Conservation (phyloP, 2,113 vertebrate species). For the Xyrauchen texanus region DNA sequence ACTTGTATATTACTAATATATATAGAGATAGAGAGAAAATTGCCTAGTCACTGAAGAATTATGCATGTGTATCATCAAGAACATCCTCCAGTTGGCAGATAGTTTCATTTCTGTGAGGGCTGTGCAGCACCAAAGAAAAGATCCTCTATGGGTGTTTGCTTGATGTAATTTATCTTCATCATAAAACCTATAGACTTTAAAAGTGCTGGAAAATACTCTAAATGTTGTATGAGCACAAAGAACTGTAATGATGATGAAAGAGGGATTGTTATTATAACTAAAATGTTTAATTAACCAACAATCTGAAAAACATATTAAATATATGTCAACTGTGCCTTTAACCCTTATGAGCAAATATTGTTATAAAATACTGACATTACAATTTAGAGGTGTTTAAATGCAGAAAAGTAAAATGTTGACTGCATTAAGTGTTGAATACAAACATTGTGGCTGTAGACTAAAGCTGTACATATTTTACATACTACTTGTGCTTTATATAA, state of each 20-base stretch:
- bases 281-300: neutral
- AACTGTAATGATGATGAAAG: neutral
- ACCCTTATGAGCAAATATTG: neutral
- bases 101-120: neutral
- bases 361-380: neutral
- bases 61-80: neutral
- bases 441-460: constrained; percentile 26
- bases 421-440: constrained; percentile 15
- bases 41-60: too few relatives aligned
- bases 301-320: neutral
- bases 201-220: neutral
- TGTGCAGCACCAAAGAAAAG: neutral
- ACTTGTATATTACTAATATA: too few relatives aligned
- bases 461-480: constrained; percentile 48
- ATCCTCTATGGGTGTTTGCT: neutral
- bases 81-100: neutral
- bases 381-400: constrained; percentile 1
- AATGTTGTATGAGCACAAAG: too few relatives aligned
- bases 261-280: neutral
- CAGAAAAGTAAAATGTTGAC: constrained; percentile 5
- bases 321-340: neutral
- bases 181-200: neutral
- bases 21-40: too few relatives aligned
- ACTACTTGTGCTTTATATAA: constrained; percentile 38
- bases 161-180: neutral